These are phyloP conservation scores for Brienomyrus brachyistius DNA, from an alignment of 2,113 vertebrate genomes.

Conservation along the genomic window DNA sequence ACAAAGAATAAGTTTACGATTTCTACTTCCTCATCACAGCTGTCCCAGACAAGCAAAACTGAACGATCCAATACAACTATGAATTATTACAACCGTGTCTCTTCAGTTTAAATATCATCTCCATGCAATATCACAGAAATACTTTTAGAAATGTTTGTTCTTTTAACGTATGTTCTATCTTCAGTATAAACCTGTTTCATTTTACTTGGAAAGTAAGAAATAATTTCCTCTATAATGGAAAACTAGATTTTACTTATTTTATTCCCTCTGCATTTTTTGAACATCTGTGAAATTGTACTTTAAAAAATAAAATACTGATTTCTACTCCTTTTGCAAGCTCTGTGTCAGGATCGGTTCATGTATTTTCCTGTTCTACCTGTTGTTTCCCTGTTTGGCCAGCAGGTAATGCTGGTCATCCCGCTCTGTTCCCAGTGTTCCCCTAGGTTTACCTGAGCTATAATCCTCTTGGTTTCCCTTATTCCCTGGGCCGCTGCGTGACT, in stretches of 20 bases:
- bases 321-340: not conserved
- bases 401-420: not conserved
- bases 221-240: not conserved
- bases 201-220: not conserved
- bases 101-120: not conserved
- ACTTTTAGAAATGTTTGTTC: not conserved
- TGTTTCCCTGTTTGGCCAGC: not conserved
- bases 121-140: not conserved
- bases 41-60: not conserved
- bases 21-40: not conserved
- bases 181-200: not conserved
- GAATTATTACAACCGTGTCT: not conserved
- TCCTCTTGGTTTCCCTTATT: not conserved
- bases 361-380: not conserved
- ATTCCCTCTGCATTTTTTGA: not conserved
- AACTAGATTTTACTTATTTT: not conserved
- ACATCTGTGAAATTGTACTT: not conserved
- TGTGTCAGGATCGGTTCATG: not conserved
- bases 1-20: constrained; percentile 24
- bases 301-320: not conserved
- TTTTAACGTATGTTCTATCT: not conserved
- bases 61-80: not conserved
- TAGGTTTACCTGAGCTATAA: not conserved
- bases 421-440: not conserved
- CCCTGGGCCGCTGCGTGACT: too few species aligned